Evolutionary conservation across 2,888 invertebrate species (phyloP), one percentile per base, ranked within the genome.

Genomic region (Tipula confusa): DNA sequence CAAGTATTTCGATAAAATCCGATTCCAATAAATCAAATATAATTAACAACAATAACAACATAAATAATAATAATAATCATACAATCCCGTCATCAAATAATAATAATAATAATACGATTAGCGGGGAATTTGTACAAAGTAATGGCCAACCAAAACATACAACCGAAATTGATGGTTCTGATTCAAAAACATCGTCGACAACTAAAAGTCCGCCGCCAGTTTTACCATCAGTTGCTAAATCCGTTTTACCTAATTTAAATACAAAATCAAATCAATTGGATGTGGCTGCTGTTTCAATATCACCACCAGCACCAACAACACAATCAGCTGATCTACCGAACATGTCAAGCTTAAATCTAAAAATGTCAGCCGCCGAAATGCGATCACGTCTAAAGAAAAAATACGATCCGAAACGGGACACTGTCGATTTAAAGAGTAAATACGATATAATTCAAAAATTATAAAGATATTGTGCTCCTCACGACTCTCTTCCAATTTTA

Each of bases 361-460:
- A 94, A 87, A 96, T 97, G 95, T 96, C 97, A 84, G 97, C 95
- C n/a, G 96, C 96, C 81, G 96, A 97, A 90, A 93, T 97, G 92
- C 92, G 97, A 84, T 93, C 94, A 84, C 29, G 80, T 29, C 9
- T 64, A 64, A 95, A 94, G 89, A 97, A 97, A 90, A 96, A 96
- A 89, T 93, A 94, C 88, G 97, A 97, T 90, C 96, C 97, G 79
- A 97, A 97, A 90, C 96, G 95, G 89, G 95, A 96, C 88, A 93
- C 93, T 82, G 94, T 97, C 91, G 97, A 97, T 91, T 94, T 97
- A 88, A 95, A 95, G 90, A 95, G 96, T 91, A 97, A 97, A 91
- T 97, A 96, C 88, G 96, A 97, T 89, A 97, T 97, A 88, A 95
- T 97, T 86, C 96, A 97, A 90, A 96, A 97, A 91, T 93, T 97